Evolutionary conservation across 2,888 invertebrate species (phyloP).

Genomic region (Odontothrips loti): DNA sequence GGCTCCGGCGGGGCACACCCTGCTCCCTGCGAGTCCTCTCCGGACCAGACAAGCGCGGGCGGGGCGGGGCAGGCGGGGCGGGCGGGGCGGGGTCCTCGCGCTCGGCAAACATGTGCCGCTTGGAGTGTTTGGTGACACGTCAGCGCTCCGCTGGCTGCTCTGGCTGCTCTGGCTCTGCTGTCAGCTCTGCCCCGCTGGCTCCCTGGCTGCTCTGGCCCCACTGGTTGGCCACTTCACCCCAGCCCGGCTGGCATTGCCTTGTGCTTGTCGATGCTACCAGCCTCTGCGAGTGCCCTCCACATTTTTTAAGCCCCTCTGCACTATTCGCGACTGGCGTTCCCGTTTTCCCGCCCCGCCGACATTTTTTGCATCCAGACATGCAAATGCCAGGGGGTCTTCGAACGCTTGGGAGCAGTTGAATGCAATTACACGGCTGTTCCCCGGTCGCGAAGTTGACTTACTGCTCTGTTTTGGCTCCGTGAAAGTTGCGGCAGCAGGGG

Average conservation of each 20-base stretch:
- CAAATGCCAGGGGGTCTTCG: too few relatives aligned
- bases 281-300: too few relatives aligned
- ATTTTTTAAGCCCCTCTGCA: too few relatives aligned
- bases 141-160: background rate
- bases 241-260: background rate
- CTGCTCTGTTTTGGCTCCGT: too few relatives aligned
- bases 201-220: background rate
- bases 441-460: too few relatives aligned
- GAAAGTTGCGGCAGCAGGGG: too few relatives aligned
- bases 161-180: background rate
- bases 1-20: background rate
- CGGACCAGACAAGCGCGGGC: background rate
- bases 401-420: too few relatives aligned
- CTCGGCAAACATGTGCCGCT: conserved; percentile 6
- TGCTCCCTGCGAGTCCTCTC: background rate
- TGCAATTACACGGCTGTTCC: too few relatives aligned
- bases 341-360: too few relatives aligned
- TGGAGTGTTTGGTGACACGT: conserved; percentile 6
- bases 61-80: background rate
- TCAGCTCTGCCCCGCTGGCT: background rate
- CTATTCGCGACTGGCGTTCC: too few relatives aligned
- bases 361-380: too few relatives aligned
- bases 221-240: background rate
- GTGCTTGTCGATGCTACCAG: too few relatives aligned
- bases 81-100: background rate